Evolutionary conservation across 2,113 vertebrate species (phyloP).

Genomic region (Micromys minutus): DNA sequence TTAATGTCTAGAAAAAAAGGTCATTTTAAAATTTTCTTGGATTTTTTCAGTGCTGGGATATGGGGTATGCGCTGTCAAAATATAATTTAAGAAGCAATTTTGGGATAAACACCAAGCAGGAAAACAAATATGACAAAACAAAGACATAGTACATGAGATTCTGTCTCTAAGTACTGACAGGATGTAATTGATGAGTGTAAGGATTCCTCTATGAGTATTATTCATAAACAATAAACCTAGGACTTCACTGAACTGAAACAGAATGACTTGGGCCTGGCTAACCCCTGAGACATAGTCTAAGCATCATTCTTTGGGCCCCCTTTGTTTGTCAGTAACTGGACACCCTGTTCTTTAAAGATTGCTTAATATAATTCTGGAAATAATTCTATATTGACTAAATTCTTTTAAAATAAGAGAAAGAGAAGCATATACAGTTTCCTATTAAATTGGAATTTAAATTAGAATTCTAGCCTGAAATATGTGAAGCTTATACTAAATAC

Average conservation of each 20-base stretch:
- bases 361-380: constrained; percentile 1
- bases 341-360: background rate
- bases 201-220: background rate
- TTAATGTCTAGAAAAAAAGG: background rate
- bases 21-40: background rate
- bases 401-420: background rate
- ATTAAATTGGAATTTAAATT: background rate
- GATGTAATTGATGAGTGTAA: too few relatives aligned
- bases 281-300: background rate
- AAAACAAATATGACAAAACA: background rate
- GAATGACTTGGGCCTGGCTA: background rate
- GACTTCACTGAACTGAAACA: background rate
- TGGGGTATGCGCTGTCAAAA: background rate
- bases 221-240: background rate
- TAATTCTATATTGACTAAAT: background rate
- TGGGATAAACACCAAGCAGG: background rate
- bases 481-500: background rate
- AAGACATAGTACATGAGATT: background rate
- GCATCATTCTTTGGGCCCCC: background rate
- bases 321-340: background rate
- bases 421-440: background rate
- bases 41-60: background rate
- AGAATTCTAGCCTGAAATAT: constrained; percentile 5
- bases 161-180: background rate
- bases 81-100: background rate